phyloP scores from a whole-genome alignment of 2,888 invertebrate species.

The Pocota personata region DNA sequence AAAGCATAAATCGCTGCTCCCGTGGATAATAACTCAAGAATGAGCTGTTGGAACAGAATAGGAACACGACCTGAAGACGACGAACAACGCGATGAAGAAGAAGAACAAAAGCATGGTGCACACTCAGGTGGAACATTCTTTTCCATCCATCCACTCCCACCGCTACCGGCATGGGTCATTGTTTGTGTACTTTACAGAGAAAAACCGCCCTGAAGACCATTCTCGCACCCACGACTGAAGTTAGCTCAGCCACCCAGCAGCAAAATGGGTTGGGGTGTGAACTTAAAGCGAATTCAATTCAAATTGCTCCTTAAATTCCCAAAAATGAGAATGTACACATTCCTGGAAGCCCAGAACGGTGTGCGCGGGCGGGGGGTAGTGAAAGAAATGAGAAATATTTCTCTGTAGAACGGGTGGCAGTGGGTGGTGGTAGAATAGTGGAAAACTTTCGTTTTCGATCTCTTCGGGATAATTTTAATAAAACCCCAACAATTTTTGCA shows the following conservation, averaged over 20 bases:
- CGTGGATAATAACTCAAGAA: slow-evolving; percentile 72
- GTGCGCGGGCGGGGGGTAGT: background rate
- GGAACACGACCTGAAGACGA: slow-evolving; percentile 46
- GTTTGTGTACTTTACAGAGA: slow-evolving; percentile 10
- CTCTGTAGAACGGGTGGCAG: background rate
- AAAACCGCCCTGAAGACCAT: slow-evolving; percentile 33
- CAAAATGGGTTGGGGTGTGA: slow-evolving; percentile 39
- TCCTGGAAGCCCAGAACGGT: slow-evolving; percentile 14
- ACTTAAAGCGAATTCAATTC: slow-evolving; percentile 63
- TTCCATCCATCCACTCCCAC: slow-evolving; percentile 40
- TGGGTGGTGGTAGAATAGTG: slow-evolving; percentile 11
- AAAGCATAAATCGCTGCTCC: slow-evolving; percentile 72
- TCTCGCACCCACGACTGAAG: slow-evolving; percentile 9
- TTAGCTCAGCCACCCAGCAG: slow-evolving; percentile 18
- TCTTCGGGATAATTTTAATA: slow-evolving; percentile 71
- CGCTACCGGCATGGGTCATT: slow-evolving; percentile 43
- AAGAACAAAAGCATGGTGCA: slow-evolving; percentile 45
- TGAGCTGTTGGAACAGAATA: slow-evolving; percentile 51
- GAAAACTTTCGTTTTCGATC: slow-evolving; percentile 71
- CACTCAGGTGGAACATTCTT: slow-evolving; percentile 73
- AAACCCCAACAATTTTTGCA: slow-evolving; percentile 71
- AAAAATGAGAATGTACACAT: slow-evolving; percentile 50
- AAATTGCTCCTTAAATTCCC: slow-evolving; percentile 55
- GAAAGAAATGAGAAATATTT: slow-evolving; percentile 47
- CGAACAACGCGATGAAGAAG: slow-evolving; percentile 7